Evolutionary conservation across 2,888 invertebrate genomes (phyloP).

Genomic region (Dryadula phaetusa): DNA sequence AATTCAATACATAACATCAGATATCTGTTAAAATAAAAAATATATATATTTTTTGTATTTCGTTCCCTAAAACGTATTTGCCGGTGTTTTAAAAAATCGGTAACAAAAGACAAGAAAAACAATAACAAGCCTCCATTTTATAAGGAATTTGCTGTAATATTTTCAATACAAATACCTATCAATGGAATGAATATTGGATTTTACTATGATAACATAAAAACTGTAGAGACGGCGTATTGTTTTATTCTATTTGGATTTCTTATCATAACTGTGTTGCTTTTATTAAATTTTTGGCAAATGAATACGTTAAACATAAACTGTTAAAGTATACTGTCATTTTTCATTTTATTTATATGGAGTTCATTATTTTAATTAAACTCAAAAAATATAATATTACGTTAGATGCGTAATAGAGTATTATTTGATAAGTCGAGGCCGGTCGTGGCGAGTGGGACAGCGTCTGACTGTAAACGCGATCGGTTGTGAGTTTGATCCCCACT

Average conservation of each 20-base stretch:
- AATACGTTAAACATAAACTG: neutral
- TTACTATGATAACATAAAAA: conserved; percentile 63
- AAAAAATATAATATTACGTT: too few relatives aligned
- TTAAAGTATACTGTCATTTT: neutral
- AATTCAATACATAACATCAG: neutral
- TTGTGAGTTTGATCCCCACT: too few relatives aligned
- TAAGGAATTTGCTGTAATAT: conserved; percentile 52
- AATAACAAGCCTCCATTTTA: conserved; percentile 45
- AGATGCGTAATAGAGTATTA: too few relatives aligned
- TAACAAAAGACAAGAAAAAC: conserved; percentile 23
- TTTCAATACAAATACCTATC: conserved; percentile 70
- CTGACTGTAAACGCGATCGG: too few relatives aligned
- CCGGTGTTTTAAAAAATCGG: neutral
- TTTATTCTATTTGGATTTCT: neutral
- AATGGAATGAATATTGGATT: conserved; percentile 76
- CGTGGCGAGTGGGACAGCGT: too few relatives aligned
- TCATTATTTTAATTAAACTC: too few relatives aligned
- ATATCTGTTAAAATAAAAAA: too few relatives aligned
- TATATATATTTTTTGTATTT: too few relatives aligned
- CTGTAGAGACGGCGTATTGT: conserved; percentile 49
- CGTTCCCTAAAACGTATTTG: neutral
- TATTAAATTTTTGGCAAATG: neutral
- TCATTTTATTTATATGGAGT: too few relatives aligned
- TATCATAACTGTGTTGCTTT: neutral
- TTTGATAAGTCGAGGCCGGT: too few relatives aligned